Evolutionary conservation across 1,140 invertebrate genomes (phyloP).

Genomic region (Drosophila pseudoobscura): DNA sequence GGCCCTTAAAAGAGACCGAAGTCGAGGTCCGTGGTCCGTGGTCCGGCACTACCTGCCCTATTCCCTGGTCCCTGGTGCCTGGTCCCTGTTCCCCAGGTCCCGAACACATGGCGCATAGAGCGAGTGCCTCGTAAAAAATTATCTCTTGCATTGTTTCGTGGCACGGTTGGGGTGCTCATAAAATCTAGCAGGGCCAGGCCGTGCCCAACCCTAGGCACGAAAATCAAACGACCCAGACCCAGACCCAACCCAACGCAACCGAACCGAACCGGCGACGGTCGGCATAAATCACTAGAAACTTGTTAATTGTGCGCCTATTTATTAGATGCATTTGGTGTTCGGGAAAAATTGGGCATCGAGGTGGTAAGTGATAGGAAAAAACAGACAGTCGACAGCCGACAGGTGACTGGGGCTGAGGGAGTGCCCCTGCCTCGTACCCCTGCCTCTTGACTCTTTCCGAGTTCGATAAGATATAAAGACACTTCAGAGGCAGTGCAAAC

Average conservation of each 20-base stretch:
- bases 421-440: neutral
- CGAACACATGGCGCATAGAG: slow-evolving; percentile 7
- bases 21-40: neutral
- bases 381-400: slow-evolving; percentile 37
- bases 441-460: neutral
- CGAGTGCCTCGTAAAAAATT: slow-evolving; percentile 74
- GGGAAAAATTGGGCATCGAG: slow-evolving; percentile 49
- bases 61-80: slow-evolving; percentile 6
- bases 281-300: slow-evolving; percentile 78
- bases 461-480: slow-evolving; percentile 46
- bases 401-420: slow-evolving; percentile 44
- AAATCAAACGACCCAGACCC: slow-evolving; percentile 14
- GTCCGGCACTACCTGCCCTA: slow-evolving; percentile 26
- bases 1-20: slow-evolving; percentile 38
- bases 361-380: slow-evolving; percentile 68
- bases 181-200: slow-evolving; percentile 57
- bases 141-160: slow-evolving; percentile 66
- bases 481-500: neutral
- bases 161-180: slow-evolving; percentile 74
- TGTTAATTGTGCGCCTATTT: slow-evolving; percentile 79
- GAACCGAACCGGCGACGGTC: slow-evolving; percentile 50
- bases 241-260: slow-evolving; percentile 17
- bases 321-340: slow-evolving; percentile 71
- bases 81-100: slow-evolving; percentile 38
- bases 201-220: slow-evolving; percentile 13